phyloP scores from a whole-genome alignment of 2,797 vertebrate species.

The Aratinga solstitialis region DNA sequence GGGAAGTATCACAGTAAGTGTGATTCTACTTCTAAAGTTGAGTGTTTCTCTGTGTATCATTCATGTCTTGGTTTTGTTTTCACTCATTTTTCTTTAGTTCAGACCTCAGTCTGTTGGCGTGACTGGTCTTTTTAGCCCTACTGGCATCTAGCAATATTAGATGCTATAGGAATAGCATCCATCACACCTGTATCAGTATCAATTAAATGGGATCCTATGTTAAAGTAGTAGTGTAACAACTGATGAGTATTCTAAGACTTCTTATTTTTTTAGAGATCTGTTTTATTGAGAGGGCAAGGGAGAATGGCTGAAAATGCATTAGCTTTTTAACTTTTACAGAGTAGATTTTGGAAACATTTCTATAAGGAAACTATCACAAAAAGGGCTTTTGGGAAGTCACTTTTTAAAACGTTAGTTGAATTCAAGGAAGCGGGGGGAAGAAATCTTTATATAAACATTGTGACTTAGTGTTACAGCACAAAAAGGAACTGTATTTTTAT shows the following conservation, averaged over 20 bases:
- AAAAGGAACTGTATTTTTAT: constrained; percentile 79
- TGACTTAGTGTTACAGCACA: constrained; percentile 54
- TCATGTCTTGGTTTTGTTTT: background rate
- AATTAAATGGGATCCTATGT: background rate
- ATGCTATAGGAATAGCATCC: background rate
- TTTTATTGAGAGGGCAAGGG: constrained; percentile 50
- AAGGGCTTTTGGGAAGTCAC: constrained; percentile 32
- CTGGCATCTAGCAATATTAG: background rate
- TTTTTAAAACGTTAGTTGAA: constrained; percentile 38
- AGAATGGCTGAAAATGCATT: constrained; percentile 26
- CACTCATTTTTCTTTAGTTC: background rate
- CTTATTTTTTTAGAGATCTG: constrained; percentile 64
- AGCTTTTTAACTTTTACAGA: constrained; percentile 59
- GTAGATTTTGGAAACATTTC: constrained; percentile 49
- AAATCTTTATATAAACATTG: constrained; percentile 59
- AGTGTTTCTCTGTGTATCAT: background rate
- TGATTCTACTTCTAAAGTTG: background rate
- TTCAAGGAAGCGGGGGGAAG: constrained; percentile 3
- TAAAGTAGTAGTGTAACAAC: constrained; percentile 46
- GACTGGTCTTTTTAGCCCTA: background rate
- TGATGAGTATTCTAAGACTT: constrained; percentile 58
- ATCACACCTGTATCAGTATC: background rate
- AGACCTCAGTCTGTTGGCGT: background rate
- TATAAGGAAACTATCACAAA: constrained; percentile 36
- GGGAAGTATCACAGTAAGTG: constrained; percentile 18